These are phyloP conservation scores for Germaria angustata DNA, from an alignment of 2,888 invertebrate genomes.

Conservation along the genomic window DNA sequence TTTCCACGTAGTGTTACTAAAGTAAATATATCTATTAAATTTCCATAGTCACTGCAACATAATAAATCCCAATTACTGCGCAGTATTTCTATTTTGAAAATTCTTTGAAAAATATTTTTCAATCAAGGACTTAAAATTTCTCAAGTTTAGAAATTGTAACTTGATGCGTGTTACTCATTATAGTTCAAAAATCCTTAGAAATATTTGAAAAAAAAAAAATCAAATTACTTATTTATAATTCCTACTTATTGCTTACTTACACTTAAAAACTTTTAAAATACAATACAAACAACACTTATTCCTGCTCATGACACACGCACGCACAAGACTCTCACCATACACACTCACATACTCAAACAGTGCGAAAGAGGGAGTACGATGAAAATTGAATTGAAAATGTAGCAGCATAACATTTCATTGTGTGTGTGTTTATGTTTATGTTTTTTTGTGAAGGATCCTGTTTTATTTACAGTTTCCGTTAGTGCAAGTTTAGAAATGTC, in stretches of 20 bases:
- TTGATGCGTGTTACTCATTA: not conserved
- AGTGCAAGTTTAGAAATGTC: constrained; percentile 26
- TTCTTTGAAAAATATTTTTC: not conserved
- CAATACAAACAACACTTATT: constrained; percentile 11
- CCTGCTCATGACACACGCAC: not conserved
- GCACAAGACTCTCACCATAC: not conserved
- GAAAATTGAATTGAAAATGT: constrained; percentile 18
- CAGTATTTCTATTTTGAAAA: not conserved
- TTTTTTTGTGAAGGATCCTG: constrained; percentile 44
- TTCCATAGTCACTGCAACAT: too few relatives aligned
- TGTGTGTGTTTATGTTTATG: not conserved
- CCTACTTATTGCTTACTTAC: constrained; percentile 29
- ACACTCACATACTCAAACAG: not conserved
- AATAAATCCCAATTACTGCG: too few relatives aligned
- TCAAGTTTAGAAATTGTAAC: not conserved
- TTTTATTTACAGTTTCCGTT: constrained; percentile 54
- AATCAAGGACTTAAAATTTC: not conserved
- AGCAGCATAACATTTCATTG: constrained; percentile 28
- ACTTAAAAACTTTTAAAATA: constrained; percentile 32
- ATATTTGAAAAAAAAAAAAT: not conserved
- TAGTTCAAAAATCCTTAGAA: not conserved
- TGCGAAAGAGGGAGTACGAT: not conserved
- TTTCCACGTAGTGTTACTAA: too few relatives aligned
- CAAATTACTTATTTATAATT: constrained; percentile 3
- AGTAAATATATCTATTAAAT: too few relatives aligned